Evolutionary conservation across 2,888 invertebrate species (phyloP).

Genomic region (Emmelina monodactyla): DNA sequence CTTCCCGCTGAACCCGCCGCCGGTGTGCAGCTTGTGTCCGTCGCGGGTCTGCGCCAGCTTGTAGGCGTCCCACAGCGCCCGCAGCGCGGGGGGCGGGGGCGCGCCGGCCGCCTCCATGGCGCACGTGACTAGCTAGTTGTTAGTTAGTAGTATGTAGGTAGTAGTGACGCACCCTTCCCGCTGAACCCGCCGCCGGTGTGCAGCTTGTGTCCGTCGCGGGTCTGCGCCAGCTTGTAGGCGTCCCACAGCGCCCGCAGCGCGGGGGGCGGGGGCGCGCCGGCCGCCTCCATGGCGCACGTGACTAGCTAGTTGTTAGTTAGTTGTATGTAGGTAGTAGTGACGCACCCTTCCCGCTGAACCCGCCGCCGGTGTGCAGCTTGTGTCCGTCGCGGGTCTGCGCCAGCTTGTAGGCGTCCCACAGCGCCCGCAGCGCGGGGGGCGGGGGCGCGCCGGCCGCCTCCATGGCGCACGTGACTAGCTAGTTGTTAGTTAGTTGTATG

Average conservation of each 20-base stretch:
- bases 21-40: slow-evolving; percentile 89
- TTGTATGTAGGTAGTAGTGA: no score
- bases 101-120: slow-evolving; percentile 89
- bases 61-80: slow-evolving; percentile 86
- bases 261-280: slow-evolving; percentile 78
- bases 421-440: slow-evolving; percentile 76
- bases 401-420: slow-evolving; percentile 90
- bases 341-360: slow-evolving; percentile 88
- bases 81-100: slow-evolving; percentile 78
- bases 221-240: slow-evolving; percentile 86
- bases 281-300: slow-evolving; percentile 92
- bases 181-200: slow-evolving; percentile 94
- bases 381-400: slow-evolving; percentile 92
- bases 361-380: slow-evolving; percentile 90
- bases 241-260: slow-evolving; percentile 86
- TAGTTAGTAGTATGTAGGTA: no score
- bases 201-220: slow-evolving; percentile 90
- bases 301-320: no score
- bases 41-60: slow-evolving; percentile 90
- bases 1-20: slow-evolving; percentile 95
- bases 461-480: no score
- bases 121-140: no score
- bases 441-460: slow-evolving; percentile 82
- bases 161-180: slow-evolving; percentile 83
- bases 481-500: no score